phyloP scores from a whole-genome alignment of 2,888 invertebrate genomes.

The Capitulum mitella region DNA sequence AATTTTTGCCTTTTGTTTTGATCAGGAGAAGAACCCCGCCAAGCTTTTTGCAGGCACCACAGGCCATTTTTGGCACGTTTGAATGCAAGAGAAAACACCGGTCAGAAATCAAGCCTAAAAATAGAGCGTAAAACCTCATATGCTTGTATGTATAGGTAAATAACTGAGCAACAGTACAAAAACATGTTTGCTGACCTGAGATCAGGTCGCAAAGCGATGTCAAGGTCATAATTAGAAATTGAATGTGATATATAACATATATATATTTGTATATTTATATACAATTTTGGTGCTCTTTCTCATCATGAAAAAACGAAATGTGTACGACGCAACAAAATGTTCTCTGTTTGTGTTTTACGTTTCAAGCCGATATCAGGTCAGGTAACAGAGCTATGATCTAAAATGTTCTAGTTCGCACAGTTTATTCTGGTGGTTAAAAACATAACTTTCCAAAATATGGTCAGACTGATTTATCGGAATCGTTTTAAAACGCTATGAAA shows the following conservation, averaged over 20 bases:
- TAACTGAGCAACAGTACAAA: not conserved
- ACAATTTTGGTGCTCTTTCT: not conserved
- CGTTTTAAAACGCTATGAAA: no score
- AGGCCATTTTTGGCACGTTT: no score
- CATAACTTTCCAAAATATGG: no score
- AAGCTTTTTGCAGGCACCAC: no score
- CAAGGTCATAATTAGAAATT: not conserved
- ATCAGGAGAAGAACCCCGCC: no score
- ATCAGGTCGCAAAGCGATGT: not conserved
- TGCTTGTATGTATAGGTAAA: not conserved
- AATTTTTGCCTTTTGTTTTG: no score
- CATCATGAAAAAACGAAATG: not conserved
- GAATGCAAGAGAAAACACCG: slow-evolving; percentile 1
- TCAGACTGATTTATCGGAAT: no score
- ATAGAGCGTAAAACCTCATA: not conserved
- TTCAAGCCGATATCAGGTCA: no score
- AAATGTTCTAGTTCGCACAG: no score
- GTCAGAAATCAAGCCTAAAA: not conserved
- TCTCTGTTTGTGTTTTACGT: no score
- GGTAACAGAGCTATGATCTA: no score
- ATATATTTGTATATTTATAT: slow-evolving; percentile 24
- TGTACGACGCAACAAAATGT: not conserved
- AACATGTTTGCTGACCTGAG: not conserved
- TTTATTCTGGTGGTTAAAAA: no score
- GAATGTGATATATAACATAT: slow-evolving; percentile 15